Evolutionary conservation across 1,140 invertebrate species (phyloP), one percentile per base, ranked within the genome.

Genomic region (Phocides pigmalion): DNA sequence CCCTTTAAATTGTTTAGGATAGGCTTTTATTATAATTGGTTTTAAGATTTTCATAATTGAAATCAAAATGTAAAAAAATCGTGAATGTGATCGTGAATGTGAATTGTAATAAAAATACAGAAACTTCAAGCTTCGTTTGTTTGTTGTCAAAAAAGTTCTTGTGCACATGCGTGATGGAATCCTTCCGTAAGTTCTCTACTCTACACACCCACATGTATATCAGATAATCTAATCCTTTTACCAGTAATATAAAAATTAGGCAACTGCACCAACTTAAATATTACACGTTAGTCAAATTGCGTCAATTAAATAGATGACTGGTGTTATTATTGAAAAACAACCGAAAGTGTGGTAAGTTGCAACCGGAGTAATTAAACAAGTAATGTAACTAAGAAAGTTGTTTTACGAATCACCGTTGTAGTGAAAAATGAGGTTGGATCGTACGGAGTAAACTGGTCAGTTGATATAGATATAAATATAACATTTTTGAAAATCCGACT

Each of bases 281-380:
- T 51, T 44, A 44, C 53, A 58, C 19, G 15, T 8, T 8, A 46
- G 54, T 46, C 54, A 32, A 22, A 46, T 58, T 46, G 41, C 42
- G 42, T 16, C 54, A 58, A 58, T 58, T 58, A 58, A 58, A 56
- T 14, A 58, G 4, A 58, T 14, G 41, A 28, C 53, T 17, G 22
- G 9, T 2, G 20, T 12, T 20, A 42, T 25, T 35, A 47, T 25
- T 28, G 41, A 46, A 19, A 39, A 46, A 42, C 39, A 14, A 20
- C 46, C 46, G 46, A 28, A 56, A 46, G 15, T 20, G 14, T 22
- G 6, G 53, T 59, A 19, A 59, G 11, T 16, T 17, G 15, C 22
- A 59, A 46, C 25, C 47, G 25, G 54, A 46, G 54, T 59, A 59
- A 59, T 59, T 59, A 59, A 59, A 59, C 42, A 32, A 39, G 42